Conservation (phyloP, 1,140 invertebrate species). For the Helicoverpa zea region DNA sequence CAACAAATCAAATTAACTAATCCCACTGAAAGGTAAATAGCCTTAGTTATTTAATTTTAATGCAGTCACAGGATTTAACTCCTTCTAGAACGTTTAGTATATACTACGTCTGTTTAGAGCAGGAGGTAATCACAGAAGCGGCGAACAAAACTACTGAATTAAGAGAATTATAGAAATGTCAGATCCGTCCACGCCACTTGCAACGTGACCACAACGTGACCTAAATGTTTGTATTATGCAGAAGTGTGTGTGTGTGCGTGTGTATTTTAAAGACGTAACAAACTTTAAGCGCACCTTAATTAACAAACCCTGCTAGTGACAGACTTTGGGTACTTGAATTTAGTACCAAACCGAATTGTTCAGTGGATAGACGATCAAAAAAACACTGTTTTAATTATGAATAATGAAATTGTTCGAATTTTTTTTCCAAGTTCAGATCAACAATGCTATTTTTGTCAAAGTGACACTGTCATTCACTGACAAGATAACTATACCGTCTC, state of each 20-base stretch:
- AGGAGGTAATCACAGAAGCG: conserved; percentile 56
- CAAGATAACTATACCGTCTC: neutral
- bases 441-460: neutral
- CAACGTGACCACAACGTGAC: conserved; percentile 76
- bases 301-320: neutral
- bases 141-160: conserved; percentile 50
- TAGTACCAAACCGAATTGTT: neutral
- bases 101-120: conserved; percentile 54
- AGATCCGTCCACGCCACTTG: conserved; percentile 80
- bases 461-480: neutral
- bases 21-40: conserved; percentile 17
- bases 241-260: neutral
- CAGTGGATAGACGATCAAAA: neutral
- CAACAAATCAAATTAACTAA: conserved; percentile 9
- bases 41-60: neutral
- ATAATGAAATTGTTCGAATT: neutral
- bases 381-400: neutral
- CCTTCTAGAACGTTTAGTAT: conserved; percentile 65
- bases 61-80: conserved; percentile 32
- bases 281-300: neutral
- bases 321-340: neutral
- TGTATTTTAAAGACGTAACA: conserved; percentile 18
- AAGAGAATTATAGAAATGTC: conserved; percentile 64
- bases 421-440: neutral
- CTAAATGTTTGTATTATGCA: conserved; percentile 47